Percentiles rank a stretch among this genome's conserved stretches.
Conservation (phyloP, 2,888 invertebrate species). For the Aphodius granarius region DNA sequence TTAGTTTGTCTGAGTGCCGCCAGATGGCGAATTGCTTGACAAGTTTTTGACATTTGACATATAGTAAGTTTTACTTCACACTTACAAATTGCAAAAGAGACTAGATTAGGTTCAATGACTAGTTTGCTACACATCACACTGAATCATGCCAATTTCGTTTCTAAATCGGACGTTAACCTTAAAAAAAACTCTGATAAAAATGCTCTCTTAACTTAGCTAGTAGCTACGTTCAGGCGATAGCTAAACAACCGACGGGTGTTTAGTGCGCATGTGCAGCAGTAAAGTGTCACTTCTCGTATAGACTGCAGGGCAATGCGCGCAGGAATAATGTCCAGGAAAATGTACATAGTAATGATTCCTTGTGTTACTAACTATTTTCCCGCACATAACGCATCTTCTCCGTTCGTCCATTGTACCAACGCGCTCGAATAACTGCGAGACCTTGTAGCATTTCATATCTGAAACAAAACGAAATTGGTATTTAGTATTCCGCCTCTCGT, state of each 20-base stretch:
- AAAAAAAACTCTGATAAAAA: not conserved
- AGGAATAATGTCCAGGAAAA: conserved; percentile 62
- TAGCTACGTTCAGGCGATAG: conserved; percentile 35
- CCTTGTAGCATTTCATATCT: conserved; percentile 60
- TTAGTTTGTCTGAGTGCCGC: too few relatives aligned
- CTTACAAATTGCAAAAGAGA: not conserved
- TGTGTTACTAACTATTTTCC: conserved; percentile 64
- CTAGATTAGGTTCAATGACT: not conserved
- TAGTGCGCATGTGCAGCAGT: conserved; percentile 61
- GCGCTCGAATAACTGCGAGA: conserved; percentile 63
- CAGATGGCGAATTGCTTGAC: too few relatives aligned
- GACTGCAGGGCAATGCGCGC: conserved; percentile 61
- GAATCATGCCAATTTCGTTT: not conserved
- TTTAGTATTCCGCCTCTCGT: not conserved
- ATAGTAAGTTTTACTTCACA: not conserved
- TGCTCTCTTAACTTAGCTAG: conserved; percentile 3
- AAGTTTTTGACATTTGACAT: not conserved
- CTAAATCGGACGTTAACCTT: not conserved
- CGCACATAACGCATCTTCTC: conserved; percentile 61
- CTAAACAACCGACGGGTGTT: conserved; percentile 57
- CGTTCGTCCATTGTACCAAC: conserved; percentile 61
- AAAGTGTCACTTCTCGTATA: conserved; percentile 63
- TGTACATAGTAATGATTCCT: conserved; percentile 65
- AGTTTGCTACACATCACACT: not conserved
- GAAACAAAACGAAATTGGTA: conserved; percentile 45